Conservation (phyloP, 2,113 vertebrate genomes). For the Stigmatopora nigra region DNA sequence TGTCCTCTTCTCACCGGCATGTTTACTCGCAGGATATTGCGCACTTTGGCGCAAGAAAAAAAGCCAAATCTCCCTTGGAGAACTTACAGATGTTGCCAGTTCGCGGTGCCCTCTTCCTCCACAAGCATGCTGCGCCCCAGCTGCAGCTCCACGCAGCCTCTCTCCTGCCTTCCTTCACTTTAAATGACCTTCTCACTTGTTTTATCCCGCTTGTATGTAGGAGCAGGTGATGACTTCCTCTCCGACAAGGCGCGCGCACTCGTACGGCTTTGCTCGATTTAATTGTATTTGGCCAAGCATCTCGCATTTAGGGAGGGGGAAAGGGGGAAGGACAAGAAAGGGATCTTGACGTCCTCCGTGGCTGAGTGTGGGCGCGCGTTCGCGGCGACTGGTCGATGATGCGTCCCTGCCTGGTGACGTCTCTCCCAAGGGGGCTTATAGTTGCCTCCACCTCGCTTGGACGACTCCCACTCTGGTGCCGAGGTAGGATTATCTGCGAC, state of each 20-base stretch:
- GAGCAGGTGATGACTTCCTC: conserved; percentile 52
- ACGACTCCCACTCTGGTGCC: conserved; percentile 49
- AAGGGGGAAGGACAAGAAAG: conserved; percentile 22
- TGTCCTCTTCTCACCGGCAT: conserved; percentile 99
- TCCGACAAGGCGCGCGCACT: conserved; percentile 50
- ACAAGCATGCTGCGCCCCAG: conserved; percentile 63
- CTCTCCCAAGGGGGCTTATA: conserved; percentile 64
- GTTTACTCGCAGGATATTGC: conserved; percentile 68
- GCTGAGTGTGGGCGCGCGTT: conserved; percentile 56
- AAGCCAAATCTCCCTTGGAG: conserved; percentile 35
- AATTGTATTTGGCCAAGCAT: conserved; percentile 72
- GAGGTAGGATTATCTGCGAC: conserved; percentile 4
- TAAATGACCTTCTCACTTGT: conserved; percentile 48
- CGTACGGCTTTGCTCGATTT: conserved; percentile 60
- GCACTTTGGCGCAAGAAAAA: conserved; percentile 40
- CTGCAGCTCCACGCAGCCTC: conserved; percentile 35
- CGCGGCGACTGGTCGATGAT: conserved; percentile 69
- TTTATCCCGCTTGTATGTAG: conserved; percentile 49
- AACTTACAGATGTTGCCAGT: conserved; percentile 75
- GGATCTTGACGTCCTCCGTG: conserved; percentile 71
- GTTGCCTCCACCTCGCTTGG: conserved; percentile 73
- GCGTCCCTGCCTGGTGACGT: conserved; percentile 71
- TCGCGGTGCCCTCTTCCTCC: conserved; percentile 63
- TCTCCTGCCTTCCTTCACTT: conserved; percentile 42
- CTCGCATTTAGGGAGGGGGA: conserved; percentile 61